These are phyloP conservation scores for Catagonus wagneri DNA, from an alignment of 2,113 vertebrate species.

Conservation along the genomic window DNA sequence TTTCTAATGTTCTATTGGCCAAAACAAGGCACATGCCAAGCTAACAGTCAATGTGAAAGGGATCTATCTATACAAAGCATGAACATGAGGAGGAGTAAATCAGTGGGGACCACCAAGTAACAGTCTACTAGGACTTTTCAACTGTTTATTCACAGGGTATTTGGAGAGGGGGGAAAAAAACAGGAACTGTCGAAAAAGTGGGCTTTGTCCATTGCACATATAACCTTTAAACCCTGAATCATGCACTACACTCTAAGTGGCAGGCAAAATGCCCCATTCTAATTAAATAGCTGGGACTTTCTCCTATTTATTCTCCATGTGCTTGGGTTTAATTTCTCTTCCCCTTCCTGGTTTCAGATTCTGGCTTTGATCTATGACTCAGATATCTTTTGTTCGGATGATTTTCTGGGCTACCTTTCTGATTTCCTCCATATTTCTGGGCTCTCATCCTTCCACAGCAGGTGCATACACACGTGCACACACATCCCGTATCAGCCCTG, in stretches of 20 bases:
- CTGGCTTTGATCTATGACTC: not conserved
- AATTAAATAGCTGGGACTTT: not conserved
- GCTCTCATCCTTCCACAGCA: not conserved
- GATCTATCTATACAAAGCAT: not conserved
- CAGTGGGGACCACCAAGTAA: not conserved
- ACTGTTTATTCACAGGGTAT: not conserved
- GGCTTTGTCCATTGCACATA: not conserved
- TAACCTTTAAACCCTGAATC: not conserved
- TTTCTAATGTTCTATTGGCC: not conserved
- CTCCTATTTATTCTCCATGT: not conserved
- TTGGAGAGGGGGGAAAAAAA: not conserved
- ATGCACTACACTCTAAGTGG: not conserved
- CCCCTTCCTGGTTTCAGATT: not conserved
- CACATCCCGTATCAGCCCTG: not conserved
- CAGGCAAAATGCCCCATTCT: not conserved
- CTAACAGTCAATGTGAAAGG: not conserved
- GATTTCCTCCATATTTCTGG: not conserved
- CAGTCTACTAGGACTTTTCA: not conserved
- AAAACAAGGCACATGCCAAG: not conserved
- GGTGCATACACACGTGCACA: rapidly evolving
- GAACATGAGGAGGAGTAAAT: not conserved
- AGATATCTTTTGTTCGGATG: not conserved
- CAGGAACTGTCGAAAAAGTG: not conserved
- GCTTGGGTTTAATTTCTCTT: not conserved
- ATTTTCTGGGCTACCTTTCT: not conserved